Conservation (phyloP, 2,113 vertebrate genomes). For the Prolemur simus region DNA sequence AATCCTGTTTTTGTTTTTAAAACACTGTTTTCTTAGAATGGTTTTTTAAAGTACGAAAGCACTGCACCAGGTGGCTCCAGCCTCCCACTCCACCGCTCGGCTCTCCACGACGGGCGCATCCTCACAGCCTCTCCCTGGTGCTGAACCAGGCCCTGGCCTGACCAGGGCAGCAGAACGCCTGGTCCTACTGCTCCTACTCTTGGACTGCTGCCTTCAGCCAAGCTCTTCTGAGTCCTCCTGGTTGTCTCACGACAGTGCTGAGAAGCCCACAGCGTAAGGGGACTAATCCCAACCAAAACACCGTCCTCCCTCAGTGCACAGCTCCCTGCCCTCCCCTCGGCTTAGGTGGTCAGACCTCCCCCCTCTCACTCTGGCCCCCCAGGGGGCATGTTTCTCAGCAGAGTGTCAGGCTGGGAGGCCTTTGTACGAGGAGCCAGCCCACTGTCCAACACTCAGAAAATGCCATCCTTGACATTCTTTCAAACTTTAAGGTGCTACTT, state of each 20-base stretch:
- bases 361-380: neutral
- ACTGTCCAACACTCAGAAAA: neutral
- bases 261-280: neutral
- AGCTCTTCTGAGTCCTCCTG: neutral
- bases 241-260: neutral
- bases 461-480: neutral
- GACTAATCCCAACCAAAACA: neutral
- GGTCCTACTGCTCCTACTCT: too few relatives aligned
- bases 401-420: neutral
- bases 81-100: neutral
- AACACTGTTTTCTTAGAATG: neutral
- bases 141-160: rapidly evolving
- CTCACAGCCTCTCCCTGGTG: neutral
- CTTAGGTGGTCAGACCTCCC: neutral
- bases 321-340: too few relatives aligned
- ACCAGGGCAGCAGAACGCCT: neutral
- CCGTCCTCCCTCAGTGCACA: rapidly evolving
- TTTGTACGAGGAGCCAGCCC: neutral
- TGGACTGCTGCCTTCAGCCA: neutral
- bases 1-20: neutral
- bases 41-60: neutral
- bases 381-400: neutral
- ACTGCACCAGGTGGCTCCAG: neutral
- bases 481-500: neutral
- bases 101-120: neutral